Evolutionary conservation across 2,797 vertebrate species (phyloP).

Genomic region (Fratercula arctica): DNA sequence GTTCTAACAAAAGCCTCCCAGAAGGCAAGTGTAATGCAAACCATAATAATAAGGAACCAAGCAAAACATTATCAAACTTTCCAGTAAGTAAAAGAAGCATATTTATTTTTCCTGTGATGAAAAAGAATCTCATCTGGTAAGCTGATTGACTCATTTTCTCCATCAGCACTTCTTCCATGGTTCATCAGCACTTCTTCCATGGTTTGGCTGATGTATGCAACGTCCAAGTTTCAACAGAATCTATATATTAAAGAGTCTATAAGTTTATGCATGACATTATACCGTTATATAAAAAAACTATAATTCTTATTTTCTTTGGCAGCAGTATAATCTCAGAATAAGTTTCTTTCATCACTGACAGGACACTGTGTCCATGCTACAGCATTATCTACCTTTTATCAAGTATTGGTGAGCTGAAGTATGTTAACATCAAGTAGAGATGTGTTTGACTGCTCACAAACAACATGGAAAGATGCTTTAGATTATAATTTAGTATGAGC

Average conservation of each 20-base stretch:
- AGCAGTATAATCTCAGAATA: background rate
- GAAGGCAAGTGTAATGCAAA: conserved; percentile 3
- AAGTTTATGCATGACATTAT: background rate
- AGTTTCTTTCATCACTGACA: background rate
- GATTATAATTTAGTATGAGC: background rate
- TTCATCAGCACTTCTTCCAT: background rate
- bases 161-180: background rate
- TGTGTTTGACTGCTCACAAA: background rate
- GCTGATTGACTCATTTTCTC: background rate
- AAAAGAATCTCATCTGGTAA: background rate
- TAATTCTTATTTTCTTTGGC: background rate
- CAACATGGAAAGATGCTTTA: background rate
- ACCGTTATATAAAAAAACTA: background rate
- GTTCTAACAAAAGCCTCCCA: background rate
- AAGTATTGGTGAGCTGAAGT: background rate
- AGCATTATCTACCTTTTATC: background rate
- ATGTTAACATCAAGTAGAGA: background rate
- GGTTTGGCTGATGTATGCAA: background rate
- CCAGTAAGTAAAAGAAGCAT: background rate
- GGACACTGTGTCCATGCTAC: background rate
- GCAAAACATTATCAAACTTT: background rate
- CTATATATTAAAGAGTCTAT: background rate
- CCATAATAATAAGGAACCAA: background rate
- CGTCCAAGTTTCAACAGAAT: background rate
- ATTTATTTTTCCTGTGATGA: background rate